These are phyloP conservation scores for Hydrolagus colliei DNA, from an alignment of 2,797 vertebrate genomes.

Conservation along the genomic window DNA sequence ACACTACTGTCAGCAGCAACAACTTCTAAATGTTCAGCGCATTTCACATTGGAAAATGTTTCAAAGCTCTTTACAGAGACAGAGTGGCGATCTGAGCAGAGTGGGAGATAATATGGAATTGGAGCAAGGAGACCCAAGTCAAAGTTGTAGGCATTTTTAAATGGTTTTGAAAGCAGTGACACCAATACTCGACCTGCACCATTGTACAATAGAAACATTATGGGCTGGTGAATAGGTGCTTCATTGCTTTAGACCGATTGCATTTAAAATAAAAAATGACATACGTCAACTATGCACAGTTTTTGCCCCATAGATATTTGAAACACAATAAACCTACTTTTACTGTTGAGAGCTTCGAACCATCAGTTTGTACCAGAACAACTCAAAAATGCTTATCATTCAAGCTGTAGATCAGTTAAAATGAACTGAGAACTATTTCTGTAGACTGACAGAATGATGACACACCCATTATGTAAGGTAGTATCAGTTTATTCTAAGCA, in stretches of 20 bases:
- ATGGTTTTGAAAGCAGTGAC: background rate
- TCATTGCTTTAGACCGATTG: conserved; percentile 14
- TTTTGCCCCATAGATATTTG: background rate
- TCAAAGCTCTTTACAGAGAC: no score
- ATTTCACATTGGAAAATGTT: no score
- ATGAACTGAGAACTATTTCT: background rate
- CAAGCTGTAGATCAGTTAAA: background rate
- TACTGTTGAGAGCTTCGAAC: background rate
- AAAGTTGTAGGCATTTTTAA: no score
- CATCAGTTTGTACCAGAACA: background rate
- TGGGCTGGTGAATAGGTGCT: background rate
- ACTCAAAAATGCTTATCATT: conserved; percentile 3
- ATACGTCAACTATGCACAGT: background rate
- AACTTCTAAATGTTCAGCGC: no score
- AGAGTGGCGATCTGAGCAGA: no score
- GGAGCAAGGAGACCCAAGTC: no score
- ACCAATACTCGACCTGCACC: background rate
- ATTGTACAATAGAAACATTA: conserved; percentile 22
- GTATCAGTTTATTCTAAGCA: background rate
- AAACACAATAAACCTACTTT: background rate
- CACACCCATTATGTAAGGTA: background rate
- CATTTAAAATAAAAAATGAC: background rate
- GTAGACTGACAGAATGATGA: background rate
- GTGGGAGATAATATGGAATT: no score
- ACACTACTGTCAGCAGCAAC: no score